phyloP scores from a whole-genome alignment of 2,888 invertebrate genomes.

The Tridacna gigas region DNA sequence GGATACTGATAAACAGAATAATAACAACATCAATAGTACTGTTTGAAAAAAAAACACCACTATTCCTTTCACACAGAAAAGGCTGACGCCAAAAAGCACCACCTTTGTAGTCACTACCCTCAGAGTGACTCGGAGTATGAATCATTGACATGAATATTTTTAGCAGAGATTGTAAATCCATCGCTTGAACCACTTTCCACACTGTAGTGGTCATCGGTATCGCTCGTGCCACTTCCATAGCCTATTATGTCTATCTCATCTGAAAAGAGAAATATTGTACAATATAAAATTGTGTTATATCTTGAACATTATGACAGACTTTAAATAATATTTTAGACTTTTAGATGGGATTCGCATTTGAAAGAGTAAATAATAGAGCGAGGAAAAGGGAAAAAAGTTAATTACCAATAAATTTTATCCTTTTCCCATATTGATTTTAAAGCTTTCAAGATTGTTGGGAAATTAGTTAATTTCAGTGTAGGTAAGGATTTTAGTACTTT shows the following conservation, averaged over 20 bases:
- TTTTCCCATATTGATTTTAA: no score
- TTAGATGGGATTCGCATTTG: no score
- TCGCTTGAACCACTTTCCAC: slow-evolving; percentile 89
- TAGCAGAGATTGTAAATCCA: slow-evolving; percentile 87
- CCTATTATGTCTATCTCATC: slow-evolving; percentile 95
- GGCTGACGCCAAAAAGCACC: slow-evolving; percentile 9
- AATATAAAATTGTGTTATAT: no score
- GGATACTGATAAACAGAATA: slow-evolving; percentile 20
- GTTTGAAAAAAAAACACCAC: slow-evolving; percentile 1
- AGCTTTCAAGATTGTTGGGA: no score
- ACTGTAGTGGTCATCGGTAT: slow-evolving; percentile 92
- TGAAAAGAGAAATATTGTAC: slow-evolving; percentile 85
- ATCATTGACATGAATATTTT: slow-evolving; percentile 70
- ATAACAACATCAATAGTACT: slow-evolving; percentile 27
- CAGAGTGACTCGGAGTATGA: slow-evolving; percentile 73
- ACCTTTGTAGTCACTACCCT: slow-evolving; percentile 30
- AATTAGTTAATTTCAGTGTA: no score
- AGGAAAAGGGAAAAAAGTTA: no score
- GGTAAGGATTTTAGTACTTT: no score
- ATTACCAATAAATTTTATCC: no score
- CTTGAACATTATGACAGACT: no score
- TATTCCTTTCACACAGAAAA: slow-evolving; percentile 15
- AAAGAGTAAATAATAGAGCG: no score
- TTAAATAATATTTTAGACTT: no score
- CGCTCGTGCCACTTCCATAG: slow-evolving; percentile 91